Base-by-base conservation (phyloP, 2,888 invertebrate species). In the Pollenia griseotomentosa region DNA sequence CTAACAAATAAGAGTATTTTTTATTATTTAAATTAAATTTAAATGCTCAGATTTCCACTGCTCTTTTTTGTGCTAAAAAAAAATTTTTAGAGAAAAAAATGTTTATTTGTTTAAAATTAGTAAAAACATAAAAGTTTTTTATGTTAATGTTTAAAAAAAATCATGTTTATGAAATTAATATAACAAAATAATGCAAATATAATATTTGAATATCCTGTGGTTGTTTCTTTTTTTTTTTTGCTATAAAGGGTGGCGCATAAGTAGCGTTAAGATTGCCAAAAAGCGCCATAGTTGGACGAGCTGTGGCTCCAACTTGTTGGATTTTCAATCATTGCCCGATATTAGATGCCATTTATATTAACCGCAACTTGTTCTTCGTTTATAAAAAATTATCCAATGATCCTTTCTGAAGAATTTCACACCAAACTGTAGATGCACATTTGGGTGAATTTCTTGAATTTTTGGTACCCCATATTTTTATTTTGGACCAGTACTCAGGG, bases 81-180 rank as follows among this genome's bases (percentile, higher is more conserved):
- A 73, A 33, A 33, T 16, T 73, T 6, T n/a, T 19, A 19, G 57
- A 23, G 48, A 74, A 40, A 48, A 48, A 40, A 48, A 77, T n/a
- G 7, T 46, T 57, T 80, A 73, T 80, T 83, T 78, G 44, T 73
- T 78, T 83, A 61, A 83, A 83, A 83, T 83, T 83, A 83, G 83
- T 57, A 71, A 57, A 78, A 66, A 42, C 71, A 65, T 78, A 83
- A 53, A 66, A 73, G 73, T 66, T 40, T 46, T 73, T 51, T 78
- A 57, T n/a, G 14, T 16, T 7, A 16, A 33, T 42, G 19, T 51
- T 12, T 1, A 66, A 23, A 66, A 66, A 55, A 51, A 19, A 48
- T 63, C 51, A 42, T n/a, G 63, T 74, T 74, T 51, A 74, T 33
- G 33, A 33, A 57, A 63, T 80, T 53, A 53, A 80, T 71, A 53